Evolutionary conservation across 2,113 vertebrate genomes (phyloP), one percentile per base, ranked within the genome.

Genomic region (Brachyistius frenatus): DNA sequence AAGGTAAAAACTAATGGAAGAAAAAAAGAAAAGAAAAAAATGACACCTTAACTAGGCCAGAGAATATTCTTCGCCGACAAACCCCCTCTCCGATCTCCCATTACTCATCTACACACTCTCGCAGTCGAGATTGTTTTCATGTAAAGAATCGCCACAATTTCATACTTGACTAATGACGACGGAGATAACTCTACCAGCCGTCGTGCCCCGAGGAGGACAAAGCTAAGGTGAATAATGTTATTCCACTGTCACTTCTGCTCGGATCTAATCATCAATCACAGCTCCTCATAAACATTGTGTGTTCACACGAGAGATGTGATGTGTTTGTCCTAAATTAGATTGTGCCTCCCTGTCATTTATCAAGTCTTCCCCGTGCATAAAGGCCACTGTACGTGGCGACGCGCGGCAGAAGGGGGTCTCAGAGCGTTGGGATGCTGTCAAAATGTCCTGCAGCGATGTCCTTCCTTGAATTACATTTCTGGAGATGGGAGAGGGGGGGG

Each of bases 281-380:
- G n/a, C 30, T 32, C 79, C 89, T 91, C 91, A 88, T 89, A 92
- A 91, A 90, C 87, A 90, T 75, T 68, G 76, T 81, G 86, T 86
- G 86, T 85, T 91, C 84, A 58, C 76, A 77, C 85, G 80, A 86
- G 85, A 90, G 88, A 92, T 83, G 76, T 61, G 83, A 87, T 73
- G 84, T 54, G 69, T 91, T 92, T 77, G 81, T 88, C 37, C 63
- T 72, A 87, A 90, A 94, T 94, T 92, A 90, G 85, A 93, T 93
- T 91, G 83, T 5, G 54, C 54, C 44, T 52, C 77, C n/a, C 60
- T 35, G 66, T 90, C 88, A 87, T 93, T 90, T 71, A 86, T 92
- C 89, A 92, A 86, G 64, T 64, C 71, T 66, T 47, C 78, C 81
- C 86, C 81, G 65, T 86, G 83, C 79, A 80, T 74, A 76, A 85